These are phyloP conservation scores for Ichneumon xanthorius DNA, from an alignment of 2,888 invertebrate species.

Conservation along the genomic window DNA sequence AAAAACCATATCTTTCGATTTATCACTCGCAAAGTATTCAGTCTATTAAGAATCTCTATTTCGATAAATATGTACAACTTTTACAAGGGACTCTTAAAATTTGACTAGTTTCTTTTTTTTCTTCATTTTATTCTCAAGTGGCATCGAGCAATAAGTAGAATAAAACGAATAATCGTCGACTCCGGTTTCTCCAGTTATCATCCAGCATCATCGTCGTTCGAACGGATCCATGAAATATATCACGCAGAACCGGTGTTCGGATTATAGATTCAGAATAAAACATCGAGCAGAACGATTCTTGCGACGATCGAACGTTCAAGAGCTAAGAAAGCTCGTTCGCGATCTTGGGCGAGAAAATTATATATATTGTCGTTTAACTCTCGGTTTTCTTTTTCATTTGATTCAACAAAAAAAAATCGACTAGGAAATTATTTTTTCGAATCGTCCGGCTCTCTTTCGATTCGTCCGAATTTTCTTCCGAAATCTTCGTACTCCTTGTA, in stretches of 20 bases:
- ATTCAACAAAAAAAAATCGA: background rate
- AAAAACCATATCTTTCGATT: background rate
- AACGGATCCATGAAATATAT: background rate
- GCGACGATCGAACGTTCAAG: background rate
- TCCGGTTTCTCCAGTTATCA: slow-evolving; percentile 2
- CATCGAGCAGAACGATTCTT: background rate
- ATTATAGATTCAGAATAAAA: slow-evolving; percentile 1
- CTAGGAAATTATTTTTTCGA: slow-evolving; percentile 24
- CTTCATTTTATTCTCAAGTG: background rate
- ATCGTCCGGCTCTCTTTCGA: background rate
- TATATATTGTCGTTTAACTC: background rate
- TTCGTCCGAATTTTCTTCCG: slow-evolving; percentile 59
- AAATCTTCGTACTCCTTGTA: slow-evolving; percentile 88
- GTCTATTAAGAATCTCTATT: slow-evolving; percentile 6
- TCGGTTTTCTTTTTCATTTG: background rate
- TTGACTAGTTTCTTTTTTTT: slow-evolving; percentile 15
- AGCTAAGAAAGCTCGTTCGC: background rate
- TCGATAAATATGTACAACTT: slow-evolving; percentile 67
- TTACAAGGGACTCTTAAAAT: slow-evolving; percentile 26
- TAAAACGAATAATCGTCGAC: background rate
- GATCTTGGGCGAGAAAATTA: background rate
- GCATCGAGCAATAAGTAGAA: background rate
- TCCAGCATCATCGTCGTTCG: background rate
- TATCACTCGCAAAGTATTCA: background rate
- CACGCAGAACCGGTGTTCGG: background rate